Evolutionary conservation across 2,797 vertebrate species (phyloP).

Genomic region (Pelodytes ibericus): DNA sequence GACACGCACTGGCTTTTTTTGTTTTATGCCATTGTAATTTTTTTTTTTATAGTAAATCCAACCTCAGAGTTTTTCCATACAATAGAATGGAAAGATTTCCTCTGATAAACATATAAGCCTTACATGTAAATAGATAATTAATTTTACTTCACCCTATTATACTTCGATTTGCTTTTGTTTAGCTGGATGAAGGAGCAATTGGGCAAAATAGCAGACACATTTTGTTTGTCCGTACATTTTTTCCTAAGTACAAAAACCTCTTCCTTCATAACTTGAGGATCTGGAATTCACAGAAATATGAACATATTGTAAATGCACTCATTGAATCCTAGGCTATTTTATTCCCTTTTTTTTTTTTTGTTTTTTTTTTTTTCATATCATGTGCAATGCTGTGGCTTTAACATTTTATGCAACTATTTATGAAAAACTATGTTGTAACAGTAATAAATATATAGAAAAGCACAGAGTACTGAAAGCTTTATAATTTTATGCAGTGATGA

Average conservation of each 20-base stretch:
- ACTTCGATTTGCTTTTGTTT: conserved; percentile 37
- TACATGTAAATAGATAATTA: conserved; percentile 91
- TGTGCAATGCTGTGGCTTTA: conserved; percentile 99
- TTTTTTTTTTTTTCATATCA: conserved; percentile 88
- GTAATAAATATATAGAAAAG: conserved; percentile 98
- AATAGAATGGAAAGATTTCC: conserved; percentile 88
- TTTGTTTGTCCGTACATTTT: conserved; percentile 59
- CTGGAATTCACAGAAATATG: conserved; percentile 78
- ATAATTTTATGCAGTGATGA: conserved; percentile 78
- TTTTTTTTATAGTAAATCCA: conserved; percentile 79
- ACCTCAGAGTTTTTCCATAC: conserved; percentile 82
- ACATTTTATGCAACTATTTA: conserved; percentile 99
- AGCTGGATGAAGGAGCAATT: conserved; percentile 6
- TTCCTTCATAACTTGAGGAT: conserved; percentile 47
- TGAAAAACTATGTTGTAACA: conserved; percentile 96
- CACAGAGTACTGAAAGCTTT: conserved; percentile 90
- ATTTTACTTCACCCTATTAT: conserved; percentile 78
- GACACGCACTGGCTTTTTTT: conserved; percentile 75
- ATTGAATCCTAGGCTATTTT: conserved; percentile 82
- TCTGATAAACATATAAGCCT: conserved; percentile 97
- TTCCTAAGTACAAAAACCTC: conserved; percentile 55
- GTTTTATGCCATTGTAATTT: no score
- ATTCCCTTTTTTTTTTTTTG: conserved; percentile 61
- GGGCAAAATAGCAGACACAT: background rate
- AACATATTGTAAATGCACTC: conserved; percentile 96